Base-by-base conservation (phyloP, 2,888 invertebrate species). In the Heliothis peltigera region DNA sequence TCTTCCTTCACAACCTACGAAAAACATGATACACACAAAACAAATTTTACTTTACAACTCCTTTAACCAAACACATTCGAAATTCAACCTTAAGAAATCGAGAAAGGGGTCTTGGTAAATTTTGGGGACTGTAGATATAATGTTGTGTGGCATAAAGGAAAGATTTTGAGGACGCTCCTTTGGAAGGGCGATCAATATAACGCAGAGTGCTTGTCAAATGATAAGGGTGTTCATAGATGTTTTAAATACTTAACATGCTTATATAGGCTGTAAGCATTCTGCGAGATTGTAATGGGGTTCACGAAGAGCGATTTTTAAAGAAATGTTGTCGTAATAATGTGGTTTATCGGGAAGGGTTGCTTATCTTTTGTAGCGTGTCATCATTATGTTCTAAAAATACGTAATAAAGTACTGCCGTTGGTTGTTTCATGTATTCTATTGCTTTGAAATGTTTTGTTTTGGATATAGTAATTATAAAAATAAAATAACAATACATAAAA, bases 101-200 rank as follows among this genome's bases (percentile, higher is more conserved):
- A 15, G 17, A 57, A 60, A 54, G 18, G 47, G 10, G 3, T 0
- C 6, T 4, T 2, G 4, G 7, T 32, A 8, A 6, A 17, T 48
- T 55, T 44, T 25, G 6, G 39, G 4, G 5, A 7, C 10, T 32
- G 35, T 21, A 39, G 42, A 49, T 39, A 17, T 35, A 8, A 6
- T 4, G 2, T 44, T 57, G 59, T 56, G 6, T 17, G n/a, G 18
- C 17, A 54, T 54, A 54, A 65, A 58, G 35, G 47, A 21, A 35
- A 58, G 57, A 66, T 73, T 72, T 71, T 61, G 47, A 1, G 32
- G 60, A 43, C 47, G 79, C 84, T 84, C 74, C 85, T 86, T 87
- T 84, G 79, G 80, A 78, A 80, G 84, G 81, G 75, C 86, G 86
- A 87, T 89, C 91, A 82, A 88, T 89, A 88, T 76, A 68, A 76